A percentile compares a stretch with the other conserved stretches of the same genome.
These are phyloP conservation scores for Agonum fuliginosum DNA, from an alignment of 2,888 invertebrate genomes.

Conservation along the genomic window DNA sequence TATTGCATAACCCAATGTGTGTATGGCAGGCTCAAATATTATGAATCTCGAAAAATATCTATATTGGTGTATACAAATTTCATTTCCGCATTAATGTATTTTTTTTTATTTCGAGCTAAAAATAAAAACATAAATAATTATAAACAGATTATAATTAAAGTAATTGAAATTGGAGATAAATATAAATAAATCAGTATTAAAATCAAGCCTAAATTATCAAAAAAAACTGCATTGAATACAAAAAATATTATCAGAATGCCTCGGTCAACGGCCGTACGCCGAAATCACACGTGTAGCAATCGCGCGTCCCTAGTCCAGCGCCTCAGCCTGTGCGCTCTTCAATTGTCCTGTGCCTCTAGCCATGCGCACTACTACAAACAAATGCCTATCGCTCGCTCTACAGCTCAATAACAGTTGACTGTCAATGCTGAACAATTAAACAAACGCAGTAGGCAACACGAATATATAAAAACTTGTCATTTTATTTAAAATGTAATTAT, in stretches of 20 bases:
- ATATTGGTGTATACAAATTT: too few relatives aligned
- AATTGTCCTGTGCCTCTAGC: not conserved
- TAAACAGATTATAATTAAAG: not conserved
- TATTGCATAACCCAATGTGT: too few relatives aligned
- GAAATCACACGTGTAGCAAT: slow-evolving; percentile 23
- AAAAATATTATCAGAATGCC: slow-evolving; percentile 24
- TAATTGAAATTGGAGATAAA: not conserved
- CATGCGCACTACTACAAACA: slow-evolving; percentile 17
- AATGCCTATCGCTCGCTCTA: not conserved
- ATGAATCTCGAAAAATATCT: too few relatives aligned
- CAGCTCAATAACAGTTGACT: slow-evolving; percentile 25
- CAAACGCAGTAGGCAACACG: not conserved
- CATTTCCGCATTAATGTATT: too few relatives aligned
- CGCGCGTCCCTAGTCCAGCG: slow-evolving; percentile 18
- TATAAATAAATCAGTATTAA: not conserved
- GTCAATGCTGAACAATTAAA: slow-evolving; percentile 12
- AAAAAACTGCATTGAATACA: slow-evolving; percentile 26
- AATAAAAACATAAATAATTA: too few relatives aligned
- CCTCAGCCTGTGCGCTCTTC: not conserved
- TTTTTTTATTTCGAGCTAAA: too few relatives aligned
- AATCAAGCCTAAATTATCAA: slow-evolving; percentile 11
- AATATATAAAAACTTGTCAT: not conserved
- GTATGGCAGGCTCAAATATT: too few relatives aligned
- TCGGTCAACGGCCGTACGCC: slow-evolving; percentile 20
- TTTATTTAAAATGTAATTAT: not conserved